These are phyloP conservation scores for Crotalus tigris DNA, from an alignment of 2,113 vertebrate genomes.

Conservation along the genomic window DNA sequence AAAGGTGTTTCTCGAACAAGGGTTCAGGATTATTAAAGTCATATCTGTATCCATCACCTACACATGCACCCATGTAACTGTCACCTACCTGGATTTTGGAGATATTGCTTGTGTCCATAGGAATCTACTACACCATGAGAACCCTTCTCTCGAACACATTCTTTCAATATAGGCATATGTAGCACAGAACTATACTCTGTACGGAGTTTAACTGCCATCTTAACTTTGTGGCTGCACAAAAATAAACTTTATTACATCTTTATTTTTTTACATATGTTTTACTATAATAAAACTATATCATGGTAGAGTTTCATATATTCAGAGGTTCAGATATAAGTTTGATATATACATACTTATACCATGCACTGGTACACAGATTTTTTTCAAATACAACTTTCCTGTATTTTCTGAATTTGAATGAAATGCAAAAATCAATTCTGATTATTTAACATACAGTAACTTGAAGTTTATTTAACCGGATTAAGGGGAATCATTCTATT, in stretches of 20 bases:
- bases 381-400: not conserved
- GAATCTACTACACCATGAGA: slow-evolving; percentile 63
- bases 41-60: not conserved
- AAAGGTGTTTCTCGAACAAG: not conserved
- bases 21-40: not conserved
- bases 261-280: accelerated
- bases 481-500: not conserved
- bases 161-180: slow-evolving; percentile 92
- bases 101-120: slow-evolving; percentile 76
- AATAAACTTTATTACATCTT: not conserved
- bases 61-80: not conserved
- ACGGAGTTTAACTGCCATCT: slow-evolving; percentile 88
- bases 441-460: not conserved
- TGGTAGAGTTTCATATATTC: not conserved
- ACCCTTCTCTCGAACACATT: slow-evolving; percentile 81
- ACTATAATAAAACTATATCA: not conserved
- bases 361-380: not conserved
- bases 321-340: not conserved
- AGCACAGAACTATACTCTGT: slow-evolving; percentile 86
- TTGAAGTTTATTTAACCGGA: not conserved
- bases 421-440: not conserved
- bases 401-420: not conserved
- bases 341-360: not conserved
- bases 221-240: slow-evolving; percentile 82
- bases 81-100: slow-evolving; percentile 75